A percentile compares a stretch with the other conserved stretches of the same genome.
Conservation (phyloP, 2,888 invertebrate species). For the Agrochola lota region DNA sequence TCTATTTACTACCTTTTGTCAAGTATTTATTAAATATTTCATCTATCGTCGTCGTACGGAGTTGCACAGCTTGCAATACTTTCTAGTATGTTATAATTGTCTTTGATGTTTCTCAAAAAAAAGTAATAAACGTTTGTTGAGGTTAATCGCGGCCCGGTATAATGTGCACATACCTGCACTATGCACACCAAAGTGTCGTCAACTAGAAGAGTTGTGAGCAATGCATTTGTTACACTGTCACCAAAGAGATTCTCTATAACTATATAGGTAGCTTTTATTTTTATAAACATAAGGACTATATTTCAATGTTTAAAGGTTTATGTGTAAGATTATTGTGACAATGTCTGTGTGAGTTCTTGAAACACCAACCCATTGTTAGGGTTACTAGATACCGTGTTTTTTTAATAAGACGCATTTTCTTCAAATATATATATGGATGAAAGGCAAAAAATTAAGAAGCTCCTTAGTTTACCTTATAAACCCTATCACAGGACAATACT, state of each 20-base stretch:
- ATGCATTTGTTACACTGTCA: slow-evolving; percentile 59
- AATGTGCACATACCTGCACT: slow-evolving; percentile 13
- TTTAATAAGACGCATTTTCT: not conserved
- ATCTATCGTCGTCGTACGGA: not conserved
- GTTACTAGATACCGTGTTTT: slow-evolving; percentile 7
- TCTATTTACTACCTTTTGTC: not conserved
- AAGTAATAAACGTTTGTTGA: not conserved
- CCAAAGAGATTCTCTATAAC: slow-evolving; percentile 63
- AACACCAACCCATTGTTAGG: not conserved
- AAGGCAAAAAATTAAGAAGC: not conserved
- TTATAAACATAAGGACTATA: slow-evolving; percentile 49
- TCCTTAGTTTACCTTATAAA: not conserved
- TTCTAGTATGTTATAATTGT: not conserved
- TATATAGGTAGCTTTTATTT: slow-evolving; percentile 56
- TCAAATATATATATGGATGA: not conserved
- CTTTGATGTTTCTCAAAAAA: not conserved
- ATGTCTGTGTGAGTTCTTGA: slow-evolving; percentile 32
- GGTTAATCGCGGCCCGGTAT: not conserved
- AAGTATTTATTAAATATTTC: not conserved
- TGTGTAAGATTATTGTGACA: slow-evolving; percentile 45
- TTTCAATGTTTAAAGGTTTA: slow-evolving; percentile 57
- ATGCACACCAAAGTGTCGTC: slow-evolving; percentile 35
- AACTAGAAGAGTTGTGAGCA: slow-evolving; percentile 27
- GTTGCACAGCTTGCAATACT: no score
- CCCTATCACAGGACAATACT: not conserved